These are phyloP conservation scores for Thunnus thynnus DNA, from an alignment of 2,113 vertebrate species.

Conservation along the genomic window DNA sequence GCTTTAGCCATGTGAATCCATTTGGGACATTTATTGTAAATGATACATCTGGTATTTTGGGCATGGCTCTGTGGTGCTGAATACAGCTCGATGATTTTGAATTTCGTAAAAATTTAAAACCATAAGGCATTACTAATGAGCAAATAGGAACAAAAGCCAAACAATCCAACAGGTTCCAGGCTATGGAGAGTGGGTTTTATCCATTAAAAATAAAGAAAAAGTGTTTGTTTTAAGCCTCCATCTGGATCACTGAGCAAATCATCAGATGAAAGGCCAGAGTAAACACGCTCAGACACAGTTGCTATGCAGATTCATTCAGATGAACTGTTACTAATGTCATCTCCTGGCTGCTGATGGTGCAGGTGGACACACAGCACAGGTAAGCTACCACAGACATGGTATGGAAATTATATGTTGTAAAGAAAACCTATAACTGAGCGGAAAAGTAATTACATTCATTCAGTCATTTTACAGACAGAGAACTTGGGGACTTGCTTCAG, in stretches of 20 bases:
- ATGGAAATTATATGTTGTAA: neutral
- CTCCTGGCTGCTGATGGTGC: neutral
- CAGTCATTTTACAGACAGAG: slow-evolving; percentile 24
- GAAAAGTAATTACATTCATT: slow-evolving; percentile 47
- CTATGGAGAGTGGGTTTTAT: slow-evolving; percentile 21
- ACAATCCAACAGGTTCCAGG: slow-evolving; percentile 38
- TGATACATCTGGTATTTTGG: slow-evolving; percentile 51
- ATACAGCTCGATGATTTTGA: slow-evolving; percentile 41
- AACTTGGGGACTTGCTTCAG: slow-evolving; percentile 25
- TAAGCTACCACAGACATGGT: neutral
- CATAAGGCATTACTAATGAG: slow-evolving; percentile 65
- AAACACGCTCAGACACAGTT: slow-evolving; percentile 28
- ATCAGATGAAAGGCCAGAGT: slow-evolving; percentile 49
- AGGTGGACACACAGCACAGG: neutral
- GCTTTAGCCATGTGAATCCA: slow-evolving; percentile 58
- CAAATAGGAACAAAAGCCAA: slow-evolving; percentile 53
- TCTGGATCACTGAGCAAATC: slow-evolving; percentile 53
- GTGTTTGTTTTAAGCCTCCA: slow-evolving; percentile 47
- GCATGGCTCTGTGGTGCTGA: slow-evolving; percentile 2
- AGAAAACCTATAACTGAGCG: slow-evolving; percentile 8
- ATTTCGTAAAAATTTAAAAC: slow-evolving; percentile 47
- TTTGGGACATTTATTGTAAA: slow-evolving; percentile 55
- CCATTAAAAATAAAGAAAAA: slow-evolving; percentile 11
- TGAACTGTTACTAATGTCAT: slow-evolving; percentile 4
- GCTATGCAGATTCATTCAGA: neutral